A percentile compares a stretch with the other conserved stretches of the same genome.
phyloP scores from a whole-genome alignment of 1,140 invertebrate genomes.

The Brachionus sp. region DNA sequence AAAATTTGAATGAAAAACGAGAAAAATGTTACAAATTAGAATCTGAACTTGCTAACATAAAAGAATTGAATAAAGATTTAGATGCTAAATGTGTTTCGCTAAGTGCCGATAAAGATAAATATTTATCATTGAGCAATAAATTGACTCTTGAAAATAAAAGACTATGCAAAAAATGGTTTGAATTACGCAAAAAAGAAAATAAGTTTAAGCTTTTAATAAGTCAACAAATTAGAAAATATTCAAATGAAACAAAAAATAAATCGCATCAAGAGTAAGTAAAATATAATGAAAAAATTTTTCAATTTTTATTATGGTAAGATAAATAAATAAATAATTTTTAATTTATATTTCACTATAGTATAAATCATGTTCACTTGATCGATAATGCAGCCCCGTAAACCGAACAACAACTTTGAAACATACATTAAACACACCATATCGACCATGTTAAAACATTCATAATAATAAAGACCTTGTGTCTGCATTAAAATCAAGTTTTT shows the following conservation, averaged over 20 bases:
- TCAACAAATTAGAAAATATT: slow-evolving; percentile 23
- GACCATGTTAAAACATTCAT: no score
- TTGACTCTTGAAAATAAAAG: background rate
- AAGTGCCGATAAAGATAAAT: background rate
- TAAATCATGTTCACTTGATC: no score
- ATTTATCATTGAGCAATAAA: slow-evolving; percentile 5
- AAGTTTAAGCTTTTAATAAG: slow-evolving; percentile 11
- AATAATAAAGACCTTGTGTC: no score
- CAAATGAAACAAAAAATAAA: background rate
- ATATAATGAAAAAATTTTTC: background rate
- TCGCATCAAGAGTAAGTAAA: background rate
- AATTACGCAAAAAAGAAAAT: slow-evolving; percentile 16
- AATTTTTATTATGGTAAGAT: background rate
- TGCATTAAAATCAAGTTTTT: no score
- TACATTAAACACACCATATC: no score
- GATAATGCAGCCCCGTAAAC: no score
- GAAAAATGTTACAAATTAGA: slow-evolving; percentile 4
- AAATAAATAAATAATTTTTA: background rate
- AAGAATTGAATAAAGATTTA: background rate
- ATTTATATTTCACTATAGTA: no score
- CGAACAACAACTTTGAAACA: no score
- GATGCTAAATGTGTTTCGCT: background rate
- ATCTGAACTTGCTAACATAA: background rate
- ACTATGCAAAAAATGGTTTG: slow-evolving; percentile 14
- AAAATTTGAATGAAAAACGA: background rate